Evolutionary conservation across 1,140 invertebrate genomes (phyloP).

Genomic region (Delia radicum): DNA sequence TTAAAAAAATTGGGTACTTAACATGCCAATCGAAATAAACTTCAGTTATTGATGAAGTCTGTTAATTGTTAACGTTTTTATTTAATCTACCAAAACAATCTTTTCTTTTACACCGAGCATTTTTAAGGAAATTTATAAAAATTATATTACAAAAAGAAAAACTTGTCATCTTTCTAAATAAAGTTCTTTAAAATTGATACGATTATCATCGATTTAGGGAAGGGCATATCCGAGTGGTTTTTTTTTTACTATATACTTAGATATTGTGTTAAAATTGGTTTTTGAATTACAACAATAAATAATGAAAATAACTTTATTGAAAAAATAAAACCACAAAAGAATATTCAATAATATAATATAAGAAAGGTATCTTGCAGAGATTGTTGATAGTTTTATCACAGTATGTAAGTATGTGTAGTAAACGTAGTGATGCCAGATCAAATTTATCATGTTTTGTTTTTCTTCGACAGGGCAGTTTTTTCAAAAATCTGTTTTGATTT

Average conservation of each 20-base stretch:
- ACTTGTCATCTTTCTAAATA: slow-evolving; percentile 20
- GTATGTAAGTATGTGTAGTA: no score
- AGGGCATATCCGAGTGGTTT: slow-evolving; percentile 26
- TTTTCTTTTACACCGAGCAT: not conserved
- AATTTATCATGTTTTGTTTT: no score
- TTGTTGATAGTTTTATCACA: no score
- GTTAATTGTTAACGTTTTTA: not conserved
- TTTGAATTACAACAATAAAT: not conserved
- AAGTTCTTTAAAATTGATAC: slow-evolving; percentile 7
- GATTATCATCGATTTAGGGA: slow-evolving; percentile 13
- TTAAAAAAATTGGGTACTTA: not conserved
- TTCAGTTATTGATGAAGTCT: not conserved
- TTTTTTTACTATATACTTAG: not conserved
- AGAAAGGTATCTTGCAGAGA: no score
- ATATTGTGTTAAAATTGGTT: not conserved
- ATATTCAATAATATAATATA: no score
- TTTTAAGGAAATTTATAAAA: not conserved
- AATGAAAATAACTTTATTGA: not conserved
- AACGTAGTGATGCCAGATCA: no score
- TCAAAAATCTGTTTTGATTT: no score
- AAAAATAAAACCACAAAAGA: no score
- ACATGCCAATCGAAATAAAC: not conserved
- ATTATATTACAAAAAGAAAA: not conserved
- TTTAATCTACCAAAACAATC: not conserved
- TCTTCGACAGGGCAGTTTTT: no score